A percentile compares a stretch with the other conserved stretches of the same genome.
phyloP scores from a whole-genome alignment of 2,888 invertebrate species.

The Amblyjoppa proteus region DNA sequence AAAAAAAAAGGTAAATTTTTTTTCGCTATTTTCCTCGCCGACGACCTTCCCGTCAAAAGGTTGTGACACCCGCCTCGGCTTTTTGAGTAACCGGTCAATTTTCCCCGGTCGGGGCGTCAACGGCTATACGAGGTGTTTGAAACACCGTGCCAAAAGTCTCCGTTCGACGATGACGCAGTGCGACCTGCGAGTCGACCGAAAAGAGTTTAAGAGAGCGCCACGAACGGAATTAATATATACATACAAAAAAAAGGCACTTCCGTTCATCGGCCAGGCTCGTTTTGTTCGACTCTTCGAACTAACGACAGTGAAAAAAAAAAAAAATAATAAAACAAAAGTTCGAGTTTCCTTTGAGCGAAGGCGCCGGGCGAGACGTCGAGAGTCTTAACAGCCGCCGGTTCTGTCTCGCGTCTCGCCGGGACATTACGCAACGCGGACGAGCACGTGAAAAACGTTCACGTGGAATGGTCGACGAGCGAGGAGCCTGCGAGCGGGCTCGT shows the following conservation, averaged over 20 bases:
- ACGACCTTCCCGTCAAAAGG: not conserved
- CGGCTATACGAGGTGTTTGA: not conserved
- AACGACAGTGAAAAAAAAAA: no score
- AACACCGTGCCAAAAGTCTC: slow-evolving; percentile 38
- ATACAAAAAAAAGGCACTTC: no score
- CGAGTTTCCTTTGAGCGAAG: not conserved
- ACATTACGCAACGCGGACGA: slow-evolving; percentile 44
- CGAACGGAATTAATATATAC: no score
- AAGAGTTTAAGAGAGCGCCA: not conserved
- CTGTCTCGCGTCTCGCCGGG: slow-evolving; percentile 25
- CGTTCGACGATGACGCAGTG: slow-evolving; percentile 43
- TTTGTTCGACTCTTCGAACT: no score
- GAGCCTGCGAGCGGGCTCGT: no score
- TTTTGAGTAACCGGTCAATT: slow-evolving; percentile 29
- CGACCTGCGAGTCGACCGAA: not conserved
- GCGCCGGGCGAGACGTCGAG: not conserved
- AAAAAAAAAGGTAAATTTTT: not conserved
- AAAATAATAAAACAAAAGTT: not conserved
- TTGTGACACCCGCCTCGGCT: slow-evolving; percentile 2
- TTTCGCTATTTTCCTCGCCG: not conserved
- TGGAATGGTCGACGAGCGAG: slow-evolving; percentile 37
- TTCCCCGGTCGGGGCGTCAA: slow-evolving; percentile 14
- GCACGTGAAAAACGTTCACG: slow-evolving; percentile 60
- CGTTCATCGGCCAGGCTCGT: no score
- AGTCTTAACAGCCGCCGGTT: slow-evolving; percentile 9